Percentiles rank a stretch among this genome's conserved stretches.
phyloP scores from a whole-genome alignment of 2,797 vertebrate species.

The Pseudochirops cupreus region DNA sequence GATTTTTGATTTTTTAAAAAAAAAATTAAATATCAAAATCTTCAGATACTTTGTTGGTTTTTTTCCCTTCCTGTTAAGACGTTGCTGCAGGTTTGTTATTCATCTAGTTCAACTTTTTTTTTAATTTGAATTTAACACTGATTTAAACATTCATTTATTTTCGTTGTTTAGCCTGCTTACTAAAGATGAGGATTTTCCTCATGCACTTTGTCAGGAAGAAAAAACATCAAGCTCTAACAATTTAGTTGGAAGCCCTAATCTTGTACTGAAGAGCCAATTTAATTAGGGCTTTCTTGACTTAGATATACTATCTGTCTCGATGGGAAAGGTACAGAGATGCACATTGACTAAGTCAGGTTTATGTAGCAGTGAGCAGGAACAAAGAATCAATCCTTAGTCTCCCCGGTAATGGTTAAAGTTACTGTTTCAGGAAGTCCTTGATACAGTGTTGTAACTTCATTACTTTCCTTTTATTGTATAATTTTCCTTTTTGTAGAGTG shows the following conservation, averaged over 20 bases:
- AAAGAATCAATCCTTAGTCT: slow-evolving; percentile 22
- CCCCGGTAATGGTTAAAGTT: slow-evolving; percentile 47
- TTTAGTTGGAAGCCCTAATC: slow-evolving; percentile 14
- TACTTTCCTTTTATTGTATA: slow-evolving; percentile 54
- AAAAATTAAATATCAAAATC: slow-evolving; percentile 76
- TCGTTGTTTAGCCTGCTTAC: slow-evolving; percentile 42
- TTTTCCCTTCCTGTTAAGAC: slow-evolving; percentile 44
- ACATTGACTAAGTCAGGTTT: slow-evolving; percentile 32
- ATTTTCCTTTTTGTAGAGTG: slow-evolving; percentile 83
- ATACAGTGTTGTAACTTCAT: slow-evolving; percentile 26
- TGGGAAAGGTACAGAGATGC: slow-evolving; percentile 41
- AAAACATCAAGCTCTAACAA: slow-evolving; percentile 42
- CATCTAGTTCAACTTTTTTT: slow-evolving; percentile 51
- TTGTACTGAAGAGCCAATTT: slow-evolving; percentile 5
- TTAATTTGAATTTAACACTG: slow-evolving; percentile 59
- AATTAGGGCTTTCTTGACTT: slow-evolving; percentile 39
- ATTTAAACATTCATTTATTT: slow-evolving; percentile 37
- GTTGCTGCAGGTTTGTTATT: slow-evolving; percentile 47
- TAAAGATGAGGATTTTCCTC: slow-evolving; percentile 32
- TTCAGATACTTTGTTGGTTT: slow-evolving; percentile 33
- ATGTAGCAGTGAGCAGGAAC: slow-evolving; percentile 27
- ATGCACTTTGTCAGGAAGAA: slow-evolving; percentile 45
- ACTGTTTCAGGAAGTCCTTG: slow-evolving; percentile 59
- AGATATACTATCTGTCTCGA: background rate
- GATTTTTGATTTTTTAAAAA: slow-evolving; percentile 66